phyloP scores from a whole-genome alignment of 2,797 vertebrate species.

The Epinephelus coioides region DNA sequence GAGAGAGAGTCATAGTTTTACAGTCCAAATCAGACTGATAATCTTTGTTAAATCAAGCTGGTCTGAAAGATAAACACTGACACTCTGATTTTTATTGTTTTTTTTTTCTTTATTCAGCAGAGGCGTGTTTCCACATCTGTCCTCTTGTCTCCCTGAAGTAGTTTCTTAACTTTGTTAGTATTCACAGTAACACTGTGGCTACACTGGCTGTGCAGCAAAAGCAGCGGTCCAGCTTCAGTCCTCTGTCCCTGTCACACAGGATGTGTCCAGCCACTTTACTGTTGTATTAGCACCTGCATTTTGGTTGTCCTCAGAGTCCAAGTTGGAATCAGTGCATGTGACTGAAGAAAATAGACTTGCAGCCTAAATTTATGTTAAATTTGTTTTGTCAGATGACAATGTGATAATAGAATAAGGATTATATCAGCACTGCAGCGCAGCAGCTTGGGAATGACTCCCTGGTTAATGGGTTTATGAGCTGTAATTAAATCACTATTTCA shows the following conservation, averaged over 20 bases:
- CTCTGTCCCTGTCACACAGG: neutral
- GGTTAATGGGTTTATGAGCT: neutral
- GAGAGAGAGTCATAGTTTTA: slow-evolving; percentile 11
- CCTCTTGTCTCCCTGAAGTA: neutral
- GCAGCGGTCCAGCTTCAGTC: neutral
- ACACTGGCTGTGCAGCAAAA: neutral
- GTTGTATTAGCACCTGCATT: neutral
- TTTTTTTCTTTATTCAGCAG: slow-evolving; percentile 10
- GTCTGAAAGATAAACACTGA: slow-evolving; percentile 37
- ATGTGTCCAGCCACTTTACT: neutral
- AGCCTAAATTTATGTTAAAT: neutral
- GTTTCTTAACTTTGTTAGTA: slow-evolving; percentile 18
- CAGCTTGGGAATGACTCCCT: neutral
- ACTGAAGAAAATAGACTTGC: slow-evolving; percentile 7
- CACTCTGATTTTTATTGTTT: slow-evolving; percentile 21
- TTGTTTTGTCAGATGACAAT: neutral
- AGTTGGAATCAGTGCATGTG: neutral
- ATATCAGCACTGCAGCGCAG: neutral
- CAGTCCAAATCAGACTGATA: slow-evolving; percentile 35
- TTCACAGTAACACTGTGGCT: neutral
- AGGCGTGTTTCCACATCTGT: slow-evolving; percentile 26
- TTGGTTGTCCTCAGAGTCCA: neutral
- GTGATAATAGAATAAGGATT: neutral
- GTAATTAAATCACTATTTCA: neutral
- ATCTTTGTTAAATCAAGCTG: slow-evolving; percentile 34